Conservation (phyloP, 2,797 vertebrate genomes). For the Aplochiton taeniatus region DNA sequence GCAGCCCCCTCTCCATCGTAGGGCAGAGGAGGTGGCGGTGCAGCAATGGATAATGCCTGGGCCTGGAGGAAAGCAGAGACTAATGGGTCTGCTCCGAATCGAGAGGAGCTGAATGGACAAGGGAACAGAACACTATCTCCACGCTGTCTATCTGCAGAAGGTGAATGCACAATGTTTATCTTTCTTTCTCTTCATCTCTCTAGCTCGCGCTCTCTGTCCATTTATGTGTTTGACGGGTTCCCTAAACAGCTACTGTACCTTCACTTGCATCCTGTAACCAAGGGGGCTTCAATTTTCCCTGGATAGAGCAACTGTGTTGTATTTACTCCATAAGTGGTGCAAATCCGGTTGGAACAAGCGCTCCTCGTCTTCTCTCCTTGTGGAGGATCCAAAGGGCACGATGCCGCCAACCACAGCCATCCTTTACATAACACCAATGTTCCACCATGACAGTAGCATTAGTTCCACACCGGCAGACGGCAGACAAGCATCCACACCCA, state of each 20-base stretch:
- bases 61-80: slow-evolving; percentile 57
- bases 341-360: too few relatives aligned
- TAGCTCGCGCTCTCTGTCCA: slow-evolving; percentile 30
- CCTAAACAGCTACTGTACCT: too few relatives aligned
- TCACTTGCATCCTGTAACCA: too few relatives aligned
- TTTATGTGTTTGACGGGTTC: background rate
- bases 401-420: slow-evolving; percentile 28
- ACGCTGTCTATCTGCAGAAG: background rate
- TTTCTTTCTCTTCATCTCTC: slow-evolving; percentile 20
- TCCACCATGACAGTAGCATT: slow-evolving; percentile 43
- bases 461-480: slow-evolving; percentile 49
- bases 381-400: background rate
- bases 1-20: slow-evolving; percentile 68
- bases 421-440: slow-evolving; percentile 43
- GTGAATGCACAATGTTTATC: slow-evolving; percentile 3
- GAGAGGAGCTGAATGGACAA: background rate
- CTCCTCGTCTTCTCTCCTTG: too few relatives aligned
- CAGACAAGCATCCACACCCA: slow-evolving; percentile 18
- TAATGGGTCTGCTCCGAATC: slow-evolving; percentile 53
- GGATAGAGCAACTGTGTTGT: too few relatives aligned
- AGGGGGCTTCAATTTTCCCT: too few relatives aligned
- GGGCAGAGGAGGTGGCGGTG: background rate
- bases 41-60: slow-evolving; percentile 26
- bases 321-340: too few relatives aligned
- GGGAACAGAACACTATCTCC: background rate